Conservation (phyloP, 2,888 invertebrate species). For the Drosophila eohydei region DNA sequence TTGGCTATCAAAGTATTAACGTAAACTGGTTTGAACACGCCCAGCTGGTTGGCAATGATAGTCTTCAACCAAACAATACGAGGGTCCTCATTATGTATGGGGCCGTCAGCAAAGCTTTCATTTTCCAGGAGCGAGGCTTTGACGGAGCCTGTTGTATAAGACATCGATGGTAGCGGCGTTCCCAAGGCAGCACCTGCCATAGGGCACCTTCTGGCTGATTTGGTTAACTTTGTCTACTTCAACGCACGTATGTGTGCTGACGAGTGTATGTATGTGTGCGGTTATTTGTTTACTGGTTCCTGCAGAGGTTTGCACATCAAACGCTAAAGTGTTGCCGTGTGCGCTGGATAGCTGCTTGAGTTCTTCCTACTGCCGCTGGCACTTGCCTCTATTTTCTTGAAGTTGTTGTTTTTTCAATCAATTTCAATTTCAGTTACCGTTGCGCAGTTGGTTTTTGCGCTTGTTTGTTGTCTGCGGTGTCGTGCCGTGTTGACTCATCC, state of each 20-base stretch:
- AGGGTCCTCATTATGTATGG: constrained; percentile 85
- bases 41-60: constrained; percentile 85
- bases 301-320: constrained; percentile 60
- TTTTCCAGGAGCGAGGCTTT: constrained; percentile 1
- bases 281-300: constrained; percentile 48
- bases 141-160: not conserved
- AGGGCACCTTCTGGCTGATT: constrained; percentile 8
- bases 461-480: constrained; percentile 44
- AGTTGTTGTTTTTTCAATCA: constrained; percentile 72
- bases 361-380: constrained; percentile 1
- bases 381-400: constrained; percentile 19
- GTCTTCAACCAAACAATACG: constrained; percentile 90
- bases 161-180: constrained; percentile 26
- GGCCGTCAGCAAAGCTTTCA: constrained; percentile 9
- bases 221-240: constrained; percentile 6
- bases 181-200: constrained; percentile 1
- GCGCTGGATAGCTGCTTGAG: constrained; percentile 15
- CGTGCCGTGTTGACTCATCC: constrained; percentile 40
- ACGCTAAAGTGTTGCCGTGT: constrained; percentile 40
- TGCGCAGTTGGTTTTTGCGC: constrained; percentile 57
- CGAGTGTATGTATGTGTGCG: constrained; percentile 12
- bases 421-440: constrained; percentile 65
- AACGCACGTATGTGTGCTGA: constrained; percentile 1
- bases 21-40: constrained; percentile 82
- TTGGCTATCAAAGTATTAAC: constrained; percentile 83